Evolutionary conservation across 2,113 vertebrate genomes (phyloP).

Genomic region (Chunga burmeisteri): DNA sequence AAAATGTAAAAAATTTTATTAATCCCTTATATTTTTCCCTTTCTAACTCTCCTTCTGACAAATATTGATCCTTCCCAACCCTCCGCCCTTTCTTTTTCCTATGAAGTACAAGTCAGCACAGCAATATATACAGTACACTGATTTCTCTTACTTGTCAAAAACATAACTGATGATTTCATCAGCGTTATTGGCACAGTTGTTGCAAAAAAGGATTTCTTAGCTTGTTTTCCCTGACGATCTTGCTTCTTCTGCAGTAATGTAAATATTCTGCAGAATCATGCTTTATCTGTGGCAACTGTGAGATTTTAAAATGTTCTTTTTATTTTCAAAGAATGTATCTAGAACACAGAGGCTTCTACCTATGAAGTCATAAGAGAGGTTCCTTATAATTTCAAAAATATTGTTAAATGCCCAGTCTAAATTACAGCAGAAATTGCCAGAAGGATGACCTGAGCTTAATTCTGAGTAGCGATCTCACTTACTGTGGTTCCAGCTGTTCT

Average conservation of each 20-base stretch:
- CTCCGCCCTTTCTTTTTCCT: background rate
- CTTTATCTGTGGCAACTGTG: background rate
- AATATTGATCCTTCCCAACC: background rate
- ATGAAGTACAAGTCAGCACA: background rate
- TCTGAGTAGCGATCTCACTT: background rate
- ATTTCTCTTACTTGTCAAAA: constrained; percentile 1
- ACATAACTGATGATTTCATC: constrained; percentile 35
- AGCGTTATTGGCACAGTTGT: background rate
- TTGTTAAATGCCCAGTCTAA: background rate
- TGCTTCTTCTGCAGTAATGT: background rate
- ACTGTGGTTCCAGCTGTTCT: background rate
- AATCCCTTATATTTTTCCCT: background rate
- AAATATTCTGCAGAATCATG: background rate
- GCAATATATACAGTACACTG: background rate
- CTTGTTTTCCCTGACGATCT: constrained; percentile 14
- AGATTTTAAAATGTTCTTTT: background rate
- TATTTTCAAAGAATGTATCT: background rate
- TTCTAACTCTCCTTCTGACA: background rate
- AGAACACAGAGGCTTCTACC: background rate
- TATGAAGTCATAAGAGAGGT: background rate
- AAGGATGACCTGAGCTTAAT: background rate
- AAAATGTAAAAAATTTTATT: background rate
- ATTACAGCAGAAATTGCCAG: background rate
- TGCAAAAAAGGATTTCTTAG: background rate
- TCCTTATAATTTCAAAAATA: background rate